These are phyloP conservation scores for Yponomeuta evonymella DNA, from an alignment of 2,888 invertebrate species.

Conservation along the genomic window DNA sequence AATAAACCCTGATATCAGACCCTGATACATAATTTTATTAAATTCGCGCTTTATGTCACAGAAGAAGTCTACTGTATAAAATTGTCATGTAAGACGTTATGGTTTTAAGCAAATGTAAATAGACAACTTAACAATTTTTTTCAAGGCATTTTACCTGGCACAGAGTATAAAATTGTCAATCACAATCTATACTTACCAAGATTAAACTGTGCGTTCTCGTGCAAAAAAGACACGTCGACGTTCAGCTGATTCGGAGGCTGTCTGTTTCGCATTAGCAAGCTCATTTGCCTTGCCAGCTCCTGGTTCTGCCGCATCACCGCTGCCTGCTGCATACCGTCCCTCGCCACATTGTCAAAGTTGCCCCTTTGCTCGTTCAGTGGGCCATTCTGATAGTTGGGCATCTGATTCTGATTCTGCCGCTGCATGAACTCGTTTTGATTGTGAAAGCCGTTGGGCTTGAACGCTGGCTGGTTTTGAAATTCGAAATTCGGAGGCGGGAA, in stretches of 20 bases:
- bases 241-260: conserved; percentile 63
- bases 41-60: too few relatives aligned
- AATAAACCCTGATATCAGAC: too few relatives aligned
- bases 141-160: too few relatives aligned
- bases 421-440: conserved; percentile 58
- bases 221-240: conserved; percentile 64
- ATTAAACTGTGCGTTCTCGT: conserved; percentile 62
- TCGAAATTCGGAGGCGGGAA: conserved; percentile 52
- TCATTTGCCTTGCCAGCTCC: conserved; percentile 65
- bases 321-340: conserved; percentile 52
- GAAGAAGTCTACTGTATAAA: too few relatives aligned
- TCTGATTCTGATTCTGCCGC: conserved; percentile 50
- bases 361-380: conserved; percentile 41
- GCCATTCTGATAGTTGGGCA: conserved; percentile 46
- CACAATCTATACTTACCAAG: conserved; percentile 44
- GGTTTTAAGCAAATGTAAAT: too few relatives aligned
- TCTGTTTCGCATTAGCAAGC: conserved; percentile 55
- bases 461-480: conserved; percentile 47
- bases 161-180: too few relatives aligned
- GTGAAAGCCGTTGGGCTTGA: conserved; percentile 57
- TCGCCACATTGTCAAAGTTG: conserved; percentile 46
- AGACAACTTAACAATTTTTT: too few relatives aligned
- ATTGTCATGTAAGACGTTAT: too few relatives aligned
- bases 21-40: too few relatives aligned
- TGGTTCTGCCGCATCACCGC: conserved; percentile 58